A percentile compares a stretch with the other conserved stretches of the same genome.
phyloP scores from a whole-genome alignment of 2,888 invertebrate species.

The Dione juno region DNA sequence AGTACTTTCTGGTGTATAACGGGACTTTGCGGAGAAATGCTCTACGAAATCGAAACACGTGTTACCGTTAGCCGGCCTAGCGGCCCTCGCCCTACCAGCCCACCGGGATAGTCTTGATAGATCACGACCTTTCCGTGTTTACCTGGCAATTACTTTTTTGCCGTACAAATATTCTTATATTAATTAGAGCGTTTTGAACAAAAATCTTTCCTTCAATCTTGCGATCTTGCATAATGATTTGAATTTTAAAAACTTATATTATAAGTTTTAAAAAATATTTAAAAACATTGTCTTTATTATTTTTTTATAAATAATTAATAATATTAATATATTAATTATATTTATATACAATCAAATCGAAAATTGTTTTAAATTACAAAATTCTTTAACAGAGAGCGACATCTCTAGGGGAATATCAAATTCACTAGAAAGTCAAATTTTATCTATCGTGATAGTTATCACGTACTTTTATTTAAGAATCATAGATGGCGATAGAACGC shows the following conservation, averaged over 20 bases:
- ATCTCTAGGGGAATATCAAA: not conserved
- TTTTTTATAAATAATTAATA: too few species aligned
- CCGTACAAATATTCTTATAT: not conserved
- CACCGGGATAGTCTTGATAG: conserved; percentile 74
- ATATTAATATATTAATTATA: not conserved
- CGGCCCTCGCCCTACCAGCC: conserved; percentile 74
- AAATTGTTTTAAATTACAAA: not conserved
- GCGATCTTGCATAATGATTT: not conserved
- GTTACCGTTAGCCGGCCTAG: conserved; percentile 78
- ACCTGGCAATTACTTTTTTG: not conserved
- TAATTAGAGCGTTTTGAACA: not conserved
- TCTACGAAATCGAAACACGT: conserved; percentile 84
- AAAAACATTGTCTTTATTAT: too few species aligned
- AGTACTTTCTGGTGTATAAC: conserved; percentile 82
- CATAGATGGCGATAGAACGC: not conserved
- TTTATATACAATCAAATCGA: not conserved
- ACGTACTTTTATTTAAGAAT: not conserved
- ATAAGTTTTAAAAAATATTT: not conserved
- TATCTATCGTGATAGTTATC: not conserved
- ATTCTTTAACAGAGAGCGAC: not conserved
- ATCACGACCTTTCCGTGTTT: conserved; percentile 54
- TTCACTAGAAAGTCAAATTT: not conserved
- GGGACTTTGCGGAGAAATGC: conserved; percentile 81
- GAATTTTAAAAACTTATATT: too few species aligned
- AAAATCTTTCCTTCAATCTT: not conserved